Evolutionary conservation across 2,113 vertebrate genomes (phyloP).

Genomic region (Triplophysa rosa): DNA sequence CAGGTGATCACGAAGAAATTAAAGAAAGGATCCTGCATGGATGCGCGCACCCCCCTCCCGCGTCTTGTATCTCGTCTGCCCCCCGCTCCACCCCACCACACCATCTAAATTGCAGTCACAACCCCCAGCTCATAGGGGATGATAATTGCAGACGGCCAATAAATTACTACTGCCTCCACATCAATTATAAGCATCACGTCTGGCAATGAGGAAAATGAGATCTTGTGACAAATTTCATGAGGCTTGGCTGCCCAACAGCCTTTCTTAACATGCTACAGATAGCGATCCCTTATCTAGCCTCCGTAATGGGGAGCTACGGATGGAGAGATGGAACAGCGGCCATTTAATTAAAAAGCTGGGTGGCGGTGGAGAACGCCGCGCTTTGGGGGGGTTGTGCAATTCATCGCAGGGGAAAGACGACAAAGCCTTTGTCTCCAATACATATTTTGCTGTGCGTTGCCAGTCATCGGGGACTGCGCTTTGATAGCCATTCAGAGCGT

Average conservation of each 20-base stretch:
- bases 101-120: constrained; percentile 84
- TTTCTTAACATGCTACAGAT: constrained; percentile 86
- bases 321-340: constrained; percentile 86
- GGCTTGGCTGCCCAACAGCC: constrained; percentile 81
- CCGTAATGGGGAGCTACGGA: constrained; percentile 84
- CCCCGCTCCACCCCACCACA: constrained; percentile 54
- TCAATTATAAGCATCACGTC: constrained; percentile 85
- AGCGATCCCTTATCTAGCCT: constrained; percentile 85
- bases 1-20: constrained; percentile 54
- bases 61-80: constrained; percentile 8
- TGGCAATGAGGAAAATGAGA: constrained; percentile 88
- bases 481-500: constrained; percentile 67
- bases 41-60: constrained; percentile 57
- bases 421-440: constrained; percentile 80
- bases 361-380: constrained; percentile 61
- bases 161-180: constrained; percentile 84
- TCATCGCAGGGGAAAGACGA: constrained; percentile 81
- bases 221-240: constrained; percentile 87
- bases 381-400: constrained; percentile 64
- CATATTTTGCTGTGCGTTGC: constrained; percentile 77
- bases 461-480: constrained; percentile 71
- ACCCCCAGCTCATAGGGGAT: constrained; percentile 78
- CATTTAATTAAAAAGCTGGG: constrained; percentile 96
- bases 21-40: constrained; percentile 62
- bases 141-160: constrained; percentile 83